A percentile compares a stretch with the other conserved stretches of the same genome.
These are phyloP conservation scores for Ips nitidus DNA, from an alignment of 1,140 invertebrate species.

Conservation along the genomic window DNA sequence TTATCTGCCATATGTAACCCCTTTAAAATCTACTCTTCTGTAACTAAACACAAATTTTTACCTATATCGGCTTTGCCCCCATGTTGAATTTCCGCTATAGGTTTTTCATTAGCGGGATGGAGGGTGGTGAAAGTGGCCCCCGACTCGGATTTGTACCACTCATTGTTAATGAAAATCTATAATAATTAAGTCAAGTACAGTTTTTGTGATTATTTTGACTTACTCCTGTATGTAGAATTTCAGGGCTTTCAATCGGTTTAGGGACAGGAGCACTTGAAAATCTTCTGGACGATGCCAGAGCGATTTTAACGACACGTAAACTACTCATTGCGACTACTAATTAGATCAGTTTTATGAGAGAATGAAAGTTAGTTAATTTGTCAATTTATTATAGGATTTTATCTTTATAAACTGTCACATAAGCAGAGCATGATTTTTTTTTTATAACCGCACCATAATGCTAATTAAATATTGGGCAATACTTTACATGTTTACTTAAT, in stretches of 20 bases:
- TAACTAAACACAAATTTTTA: neutral
- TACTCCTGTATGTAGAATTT: neutral
- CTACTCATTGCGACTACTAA: no score
- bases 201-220: neutral
- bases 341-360: no score
- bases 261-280: no score
- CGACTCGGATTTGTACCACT: slow-evolving; percentile 86
- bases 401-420: no score
- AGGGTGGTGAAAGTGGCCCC: slow-evolving; percentile 88
- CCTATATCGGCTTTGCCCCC: neutral
- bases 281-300: no score
- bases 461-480: no score
- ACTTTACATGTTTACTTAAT: no score
- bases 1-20: slow-evolving; percentile 41
- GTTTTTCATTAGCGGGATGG: slow-evolving; percentile 85
- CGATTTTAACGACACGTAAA: no score
- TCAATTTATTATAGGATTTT: no score
- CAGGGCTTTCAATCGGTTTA: neutral
- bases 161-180: slow-evolving; percentile 97
- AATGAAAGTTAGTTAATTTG: no score
- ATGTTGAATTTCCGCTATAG: slow-evolving; percentile 80
- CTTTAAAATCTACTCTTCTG: neutral
- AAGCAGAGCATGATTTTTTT: no score
- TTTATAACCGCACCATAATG: no score
- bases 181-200: neutral